Evolutionary conservation across 1,140 invertebrate genomes (phyloP).

Genomic region (Sinonovacula constricta): DNA sequence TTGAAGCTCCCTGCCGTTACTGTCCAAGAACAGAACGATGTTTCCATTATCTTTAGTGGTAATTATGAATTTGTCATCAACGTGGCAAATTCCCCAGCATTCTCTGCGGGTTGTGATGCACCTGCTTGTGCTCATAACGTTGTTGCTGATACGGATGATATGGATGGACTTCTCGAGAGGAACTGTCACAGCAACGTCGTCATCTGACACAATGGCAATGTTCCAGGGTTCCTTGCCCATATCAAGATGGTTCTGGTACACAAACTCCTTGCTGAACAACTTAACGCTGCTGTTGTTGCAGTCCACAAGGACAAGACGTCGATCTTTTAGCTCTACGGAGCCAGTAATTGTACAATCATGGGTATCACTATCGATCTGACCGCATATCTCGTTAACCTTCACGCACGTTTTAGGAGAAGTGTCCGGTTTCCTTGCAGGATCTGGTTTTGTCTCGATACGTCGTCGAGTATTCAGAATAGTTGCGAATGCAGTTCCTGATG

Average conservation of each 20-base stretch:
- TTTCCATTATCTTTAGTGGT: constrained; percentile 48
- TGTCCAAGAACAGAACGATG: constrained; percentile 27
- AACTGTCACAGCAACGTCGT: constrained; percentile 44
- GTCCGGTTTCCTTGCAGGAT: neutral
- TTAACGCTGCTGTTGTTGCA: constrained; percentile 44
- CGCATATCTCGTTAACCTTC: constrained; percentile 20
- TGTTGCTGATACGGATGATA: constrained; percentile 18
- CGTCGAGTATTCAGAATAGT: neutral
- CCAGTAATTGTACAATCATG: constrained; percentile 47
- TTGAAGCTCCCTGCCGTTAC: constrained; percentile 36
- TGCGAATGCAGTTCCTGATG: neutral
- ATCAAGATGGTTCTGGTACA: constrained; percentile 21
- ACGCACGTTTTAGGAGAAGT: constrained; percentile 23
- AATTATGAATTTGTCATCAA: constrained; percentile 30
- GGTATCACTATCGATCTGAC: constrained; percentile 23
- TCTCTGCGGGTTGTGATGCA: constrained; percentile 32
- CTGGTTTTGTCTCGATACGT: neutral
- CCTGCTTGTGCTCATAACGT: constrained; percentile 30
- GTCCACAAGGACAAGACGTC: constrained; percentile 32
- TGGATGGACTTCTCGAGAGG: constrained; percentile 47
- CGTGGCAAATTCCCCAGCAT: constrained; percentile 43
- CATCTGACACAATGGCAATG: constrained; percentile 19
- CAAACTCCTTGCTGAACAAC: constrained; percentile 26
- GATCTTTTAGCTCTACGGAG: constrained; percentile 28
- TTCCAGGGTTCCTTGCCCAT: constrained; percentile 50